Evolutionary conservation across 2,888 invertebrate species (phyloP), one percentile per base, ranked within the genome.

Genomic region (Acanthosoma haemorrhoidale): DNA sequence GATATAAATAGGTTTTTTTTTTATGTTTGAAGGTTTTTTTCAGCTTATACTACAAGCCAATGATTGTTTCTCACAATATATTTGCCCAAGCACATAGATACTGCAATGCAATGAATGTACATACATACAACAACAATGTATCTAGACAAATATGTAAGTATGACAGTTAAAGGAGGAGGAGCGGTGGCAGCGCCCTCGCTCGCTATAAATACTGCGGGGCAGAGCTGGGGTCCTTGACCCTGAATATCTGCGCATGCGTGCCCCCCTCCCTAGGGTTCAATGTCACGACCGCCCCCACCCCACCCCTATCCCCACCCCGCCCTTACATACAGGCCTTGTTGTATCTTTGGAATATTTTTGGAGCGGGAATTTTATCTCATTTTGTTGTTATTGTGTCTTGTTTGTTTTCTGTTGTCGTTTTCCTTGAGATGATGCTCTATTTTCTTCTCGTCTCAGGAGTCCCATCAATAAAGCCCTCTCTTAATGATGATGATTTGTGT

Each of bases 241-340:
- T 69, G 69, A 69, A 72, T 70, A 69, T 73, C 69, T 61, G 70
- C 69, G 73, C 70, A 70, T 71, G 67, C 70, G 72, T 61, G 64
- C 72, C 69, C 70, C 63, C 68, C 61, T 64, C 41, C 16, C 1
- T 72, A 69, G 71, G 73, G 75, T 73, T 75, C 73, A 73, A 73
- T 74, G 73, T 74, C 72, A 71, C 71, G 71, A 61, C 69, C 71
- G 58, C 68, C 18, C 71, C 58, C 68, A 69, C 71, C 29, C 61
- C 43, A 29, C 13, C 61, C 5, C 13, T 67, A 25, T 51, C 16
- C 21, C 63, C 38, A 39, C 34, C 68, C 51, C 15, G 16, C n/a
- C 61, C 16, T 16, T 41, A 13, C 16, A 15, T 16, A 36, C 36
- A n/a, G n/a, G n/a, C n/a, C n/a, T n/a, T n/a, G n/a, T n/a, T n/a